These are phyloP conservation scores for Andinoacara biseriatus DNA, from an alignment of 2,113 vertebrate species.

Conservation along the genomic window DNA sequence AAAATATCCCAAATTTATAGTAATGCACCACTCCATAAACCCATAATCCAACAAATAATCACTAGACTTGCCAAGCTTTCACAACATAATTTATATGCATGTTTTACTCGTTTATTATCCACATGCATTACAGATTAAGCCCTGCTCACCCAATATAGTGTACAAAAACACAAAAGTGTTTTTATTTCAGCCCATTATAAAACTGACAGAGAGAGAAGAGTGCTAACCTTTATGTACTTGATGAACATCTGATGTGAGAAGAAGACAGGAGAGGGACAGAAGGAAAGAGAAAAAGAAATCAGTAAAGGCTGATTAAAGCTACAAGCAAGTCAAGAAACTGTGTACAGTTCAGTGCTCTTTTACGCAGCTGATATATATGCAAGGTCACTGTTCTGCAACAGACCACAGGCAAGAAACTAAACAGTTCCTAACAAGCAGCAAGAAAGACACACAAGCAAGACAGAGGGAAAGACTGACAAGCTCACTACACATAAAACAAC, in stretches of 20 bases:
- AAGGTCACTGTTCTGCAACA: conserved; percentile 4
- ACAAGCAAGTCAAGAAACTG: conserved; percentile 81
- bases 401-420: conserved; percentile 16
- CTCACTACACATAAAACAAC: conserved; percentile 4
- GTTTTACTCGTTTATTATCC: conserved; percentile 29
- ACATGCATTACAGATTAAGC: conserved; percentile 79
- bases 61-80: not conserved
- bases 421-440: conserved; percentile 12
- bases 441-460: not conserved
- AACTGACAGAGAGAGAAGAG: conserved; percentile 82
- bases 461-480: conserved; percentile 2
- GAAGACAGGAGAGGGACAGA: conserved; percentile 82
- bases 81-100: not conserved
- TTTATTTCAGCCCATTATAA: conserved; percentile 56
- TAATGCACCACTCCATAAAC: conserved; percentile 11
- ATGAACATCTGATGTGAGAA: conserved; percentile 99
- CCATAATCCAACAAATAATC: conserved; percentile 34
- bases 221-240: conserved; percentile 99
- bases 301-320: conserved; percentile 88
- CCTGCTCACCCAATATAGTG: conserved; percentile 55
- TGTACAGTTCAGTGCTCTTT: conserved; percentile 27
- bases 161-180: not conserved
- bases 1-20: not conserved
- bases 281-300: conserved; percentile 83
- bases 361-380: not conserved